Base-by-base conservation (phyloP, 2,113 vertebrate species). In the Indicator maculatus region DNA sequence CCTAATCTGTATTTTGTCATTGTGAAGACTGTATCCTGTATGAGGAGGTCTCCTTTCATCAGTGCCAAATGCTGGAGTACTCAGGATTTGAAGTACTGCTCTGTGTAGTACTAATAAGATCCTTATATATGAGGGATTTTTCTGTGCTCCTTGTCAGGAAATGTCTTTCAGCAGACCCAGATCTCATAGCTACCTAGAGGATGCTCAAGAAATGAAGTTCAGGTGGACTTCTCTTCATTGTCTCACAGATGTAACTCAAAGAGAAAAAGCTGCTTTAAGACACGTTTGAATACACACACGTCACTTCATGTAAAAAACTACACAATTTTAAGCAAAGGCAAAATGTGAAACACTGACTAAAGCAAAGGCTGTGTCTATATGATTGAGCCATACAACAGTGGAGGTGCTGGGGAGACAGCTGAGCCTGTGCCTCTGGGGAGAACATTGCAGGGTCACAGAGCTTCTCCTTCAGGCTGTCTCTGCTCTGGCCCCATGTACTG, bases 311-410 rank as follows among this genome's bases (percentile, higher is more conserved):
- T 27, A 45, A 73, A 87, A 87, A 31, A 16, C 18, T 20, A 15
- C 44, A 81, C 39, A 8, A 20, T 20, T 47, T 67, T 75, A 36
- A 58, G 4, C 7, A 24, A 52, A 55, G 26, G 44, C 6, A 63
- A 64, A 71, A 59, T 23, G 9, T 36, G 63, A 58, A 33, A 7
- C 8, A 11, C 28, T 19, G 30, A 71, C 11, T 28, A 38, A 63
- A 27, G n/a, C 28, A n/a, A 47, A 45, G 44, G 11, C 6, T 65
- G 31, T 53, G 7, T 65, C 27, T 59, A 0, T 20, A 8, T 0
- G 8, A 58, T 30, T 0, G 2, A 74, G 11, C 3, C 9, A 31
- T 0, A 0, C 4, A 59, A 17, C 1, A 0, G 1, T 63, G 61
- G n/a, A 56, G 53, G 7, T 47, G 12, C 12, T 24, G 36, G 31